Evolutionary conservation across 2,113 vertebrate genomes (phyloP), one percentile per base, ranked within the genome.

Genomic region (Dipodomys spectabilis): DNA sequence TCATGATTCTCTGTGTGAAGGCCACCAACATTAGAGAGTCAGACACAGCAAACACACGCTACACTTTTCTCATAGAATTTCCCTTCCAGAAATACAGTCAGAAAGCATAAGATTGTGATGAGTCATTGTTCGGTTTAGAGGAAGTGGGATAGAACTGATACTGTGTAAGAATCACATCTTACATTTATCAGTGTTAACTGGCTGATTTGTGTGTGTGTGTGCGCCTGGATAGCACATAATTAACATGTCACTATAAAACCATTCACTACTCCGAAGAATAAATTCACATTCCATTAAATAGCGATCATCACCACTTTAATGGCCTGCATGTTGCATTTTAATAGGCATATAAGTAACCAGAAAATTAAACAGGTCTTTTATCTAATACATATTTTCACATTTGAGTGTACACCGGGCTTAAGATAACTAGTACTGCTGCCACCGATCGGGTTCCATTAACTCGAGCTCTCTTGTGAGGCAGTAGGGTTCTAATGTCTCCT

Each of bases 391-490:
- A 75, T 96, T 92, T 97, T 96, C 96, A 97, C 92, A 96, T 97
- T 96, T 96, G 85, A 96, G 86, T 95, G 86, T 96, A 95, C 88
- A 97, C 72, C 67, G 93, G 86, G 94, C 95, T 97, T 94, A 94
- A 97, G 92, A 97, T 97, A 97, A 96, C 96, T 89, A 68, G 95
- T 93, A 97, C 90, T 97, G 78, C 64, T 96, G 96, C 94, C 97
- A 97, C 79, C 68, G 91, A 97, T 97, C 97, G 96, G 83, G 62
- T 95, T 94, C 95, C 97, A 98, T 97, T 98, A 97, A 97, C 28
- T 84, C 90, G 97, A 97, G 95, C 97, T 97, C 96, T 97, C 92
- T 92, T 19, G 25, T 96, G 92, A 97, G 97, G 79, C 64, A 94
- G 86, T 91, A 94, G 90, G 62, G 96, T 97, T 96, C 94, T 97